Evolutionary conservation across 1,140 invertebrate genomes (phyloP).

Genomic region (Drosophila bocki): DNA sequence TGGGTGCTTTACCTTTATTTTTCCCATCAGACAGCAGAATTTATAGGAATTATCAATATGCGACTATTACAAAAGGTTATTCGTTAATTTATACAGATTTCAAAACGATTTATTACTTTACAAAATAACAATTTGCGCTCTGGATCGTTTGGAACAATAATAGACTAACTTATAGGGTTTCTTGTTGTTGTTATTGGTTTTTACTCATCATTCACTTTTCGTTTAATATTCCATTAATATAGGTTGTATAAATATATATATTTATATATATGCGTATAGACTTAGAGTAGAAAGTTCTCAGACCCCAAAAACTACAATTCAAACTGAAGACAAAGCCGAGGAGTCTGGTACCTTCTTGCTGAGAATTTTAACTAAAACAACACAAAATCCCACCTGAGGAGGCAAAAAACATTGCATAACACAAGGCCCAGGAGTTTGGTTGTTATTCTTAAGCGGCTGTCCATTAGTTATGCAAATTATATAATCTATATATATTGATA

Average conservation of each 20-base stretch:
- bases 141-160: constrained; percentile 65
- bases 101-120: constrained; percentile 53
- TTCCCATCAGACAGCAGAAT: constrained; percentile 5
- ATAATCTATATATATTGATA: constrained; percentile 29
- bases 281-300: constrained; percentile 64
- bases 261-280: constrained; percentile 54
- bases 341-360: constrained; percentile 27
- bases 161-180: constrained; percentile 53
- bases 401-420: constrained; percentile 23
- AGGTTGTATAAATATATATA: constrained; percentile 52
- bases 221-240: constrained; percentile 46
- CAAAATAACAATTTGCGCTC: constrained; percentile 76
- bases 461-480: constrained; percentile 37
- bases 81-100: constrained; percentile 21
- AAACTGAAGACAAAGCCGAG: constrained; percentile 18
- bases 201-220: no score
- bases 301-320: constrained; percentile 50
- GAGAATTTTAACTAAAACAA: constrained; percentile 60
- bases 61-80: background rate
- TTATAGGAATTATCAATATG: constrained; percentile 8
- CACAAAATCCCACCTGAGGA: constrained; percentile 54
- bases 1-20: background rate
- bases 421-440: constrained; percentile 2
- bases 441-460: constrained; percentile 19
- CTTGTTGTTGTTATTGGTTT: constrained; percentile 19